Percentiles rank a stretch among this genome's conserved stretches.
These are phyloP conservation scores for Nemopilema nomurai DNA, from an alignment of 30 jellyfish, hydroid and myxozoan species.

Conservation along the genomic window DNA sequence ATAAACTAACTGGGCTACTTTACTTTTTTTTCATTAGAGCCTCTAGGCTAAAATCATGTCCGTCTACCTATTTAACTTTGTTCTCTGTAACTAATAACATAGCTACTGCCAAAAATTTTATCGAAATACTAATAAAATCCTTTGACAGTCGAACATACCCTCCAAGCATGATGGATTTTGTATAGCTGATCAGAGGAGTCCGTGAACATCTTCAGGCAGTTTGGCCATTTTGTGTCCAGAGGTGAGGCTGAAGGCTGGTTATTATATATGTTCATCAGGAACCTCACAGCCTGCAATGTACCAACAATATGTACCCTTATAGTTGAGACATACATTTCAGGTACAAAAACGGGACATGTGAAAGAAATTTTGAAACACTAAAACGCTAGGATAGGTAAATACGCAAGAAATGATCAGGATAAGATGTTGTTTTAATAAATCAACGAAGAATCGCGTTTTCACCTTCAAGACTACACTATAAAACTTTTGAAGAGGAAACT, in stretches of 20 bases:
- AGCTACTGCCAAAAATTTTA: no score
- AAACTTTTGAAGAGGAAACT: not conserved
- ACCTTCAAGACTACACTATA: not conserved
- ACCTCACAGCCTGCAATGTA: slow-evolving; percentile 76
- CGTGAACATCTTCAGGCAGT: slow-evolving; percentile 63
- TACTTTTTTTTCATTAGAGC: no score
- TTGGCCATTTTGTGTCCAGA: slow-evolving; percentile 82
- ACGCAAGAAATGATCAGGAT: not conserved
- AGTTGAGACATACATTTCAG: not conserved
- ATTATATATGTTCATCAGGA: slow-evolving; percentile 69
- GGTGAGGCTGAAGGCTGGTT: slow-evolving; percentile 93
- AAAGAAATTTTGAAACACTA: not conserved
- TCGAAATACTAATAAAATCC: no score
- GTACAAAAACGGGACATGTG: no score
- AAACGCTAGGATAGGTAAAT: not conserved
- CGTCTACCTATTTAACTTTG: no score
- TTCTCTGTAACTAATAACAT: no score
- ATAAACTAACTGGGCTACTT: no score
- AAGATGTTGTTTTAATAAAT: not conserved
- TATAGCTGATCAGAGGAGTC: slow-evolving; percentile 72
- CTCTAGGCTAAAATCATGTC: no score
- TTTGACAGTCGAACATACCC: no score
- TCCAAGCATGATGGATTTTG: slow-evolving; percentile 86
- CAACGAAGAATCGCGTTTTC: not conserved
- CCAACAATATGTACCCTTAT: not conserved